A percentile compares a stretch with the other conserved stretches of the same genome.
Conservation (phyloP, 2,797 vertebrate species). For the Muscicapa comitata region DNA sequence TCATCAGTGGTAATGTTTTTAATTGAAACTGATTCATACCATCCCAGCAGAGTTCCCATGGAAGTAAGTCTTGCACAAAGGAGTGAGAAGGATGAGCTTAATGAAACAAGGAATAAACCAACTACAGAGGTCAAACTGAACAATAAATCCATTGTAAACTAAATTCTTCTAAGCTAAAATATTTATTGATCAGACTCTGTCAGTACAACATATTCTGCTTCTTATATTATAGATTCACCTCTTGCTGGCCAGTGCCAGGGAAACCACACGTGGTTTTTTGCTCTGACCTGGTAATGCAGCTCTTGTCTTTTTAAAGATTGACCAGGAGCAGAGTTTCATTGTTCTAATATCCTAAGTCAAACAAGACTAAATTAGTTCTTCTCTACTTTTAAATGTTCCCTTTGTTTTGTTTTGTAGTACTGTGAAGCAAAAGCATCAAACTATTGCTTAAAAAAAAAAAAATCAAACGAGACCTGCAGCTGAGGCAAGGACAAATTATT, state of each 20-base stretch:
- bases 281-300: not conserved
- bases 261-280: not conserved
- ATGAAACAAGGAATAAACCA: not conserved
- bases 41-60: not conserved
- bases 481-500: conserved; percentile 70
- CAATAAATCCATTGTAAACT: not conserved
- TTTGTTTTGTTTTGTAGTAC: conserved; percentile 39
- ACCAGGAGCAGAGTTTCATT: not conserved
- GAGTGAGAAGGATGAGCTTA: not conserved
- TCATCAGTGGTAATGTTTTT: conserved; percentile 23
- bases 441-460: not conserved
- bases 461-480: conserved; percentile 55
- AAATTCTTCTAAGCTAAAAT: not conserved
- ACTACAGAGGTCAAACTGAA: conserved; percentile 28
- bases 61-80: not conserved
- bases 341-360: not conserved
- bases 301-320: not conserved
- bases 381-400: conserved; percentile 3
- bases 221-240: not conserved
- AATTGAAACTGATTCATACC: conserved; percentile 27
- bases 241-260: not conserved
- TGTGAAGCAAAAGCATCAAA: conserved; percentile 44
- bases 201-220: not conserved
- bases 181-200: not conserved
- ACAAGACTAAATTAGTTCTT: conserved; percentile 28